A percentile compares a stretch with the other conserved stretches of the same genome.
phyloP scores from a whole-genome alignment of 2,113 vertebrate genomes.

The Irena cyanogastra region DNA sequence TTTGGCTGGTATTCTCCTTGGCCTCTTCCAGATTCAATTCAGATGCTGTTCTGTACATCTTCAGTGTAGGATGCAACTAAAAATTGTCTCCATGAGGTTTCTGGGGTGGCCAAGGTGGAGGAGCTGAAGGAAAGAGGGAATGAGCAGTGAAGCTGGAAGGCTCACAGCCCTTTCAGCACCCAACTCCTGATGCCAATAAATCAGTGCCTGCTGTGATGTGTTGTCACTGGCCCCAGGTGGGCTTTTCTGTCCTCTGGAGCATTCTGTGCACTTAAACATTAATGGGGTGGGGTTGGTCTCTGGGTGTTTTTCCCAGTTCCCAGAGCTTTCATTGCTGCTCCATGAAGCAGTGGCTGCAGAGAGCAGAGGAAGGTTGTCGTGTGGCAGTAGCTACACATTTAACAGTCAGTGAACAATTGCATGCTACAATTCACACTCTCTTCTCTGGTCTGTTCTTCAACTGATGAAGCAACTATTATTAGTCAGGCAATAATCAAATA shows the following conservation, averaged over 20 bases:
- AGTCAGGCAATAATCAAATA: constrained; percentile 72
- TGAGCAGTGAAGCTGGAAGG: neutral
- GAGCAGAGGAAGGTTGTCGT: neutral
- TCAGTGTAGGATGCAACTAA: neutral
- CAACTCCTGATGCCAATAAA: neutral
- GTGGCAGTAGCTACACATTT: constrained; percentile 17
- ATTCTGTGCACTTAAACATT: neutral
- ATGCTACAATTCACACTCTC: constrained; percentile 35
- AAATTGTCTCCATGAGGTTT: neutral
- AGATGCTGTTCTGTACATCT: neutral
- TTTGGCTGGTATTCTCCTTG: neutral
- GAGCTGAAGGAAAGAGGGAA: neutral
- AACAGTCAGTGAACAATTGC: constrained; percentile 54
- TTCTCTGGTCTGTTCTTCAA: constrained; percentile 56
- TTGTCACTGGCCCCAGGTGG: neutral
- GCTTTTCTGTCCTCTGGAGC: neutral
- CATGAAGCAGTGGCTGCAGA: constrained; percentile 30
- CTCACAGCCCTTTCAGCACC: neutral
- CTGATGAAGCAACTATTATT: constrained; percentile 69
- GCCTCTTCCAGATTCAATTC: neutral
- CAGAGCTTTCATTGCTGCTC: constrained; percentile 40
- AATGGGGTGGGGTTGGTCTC: neutral
- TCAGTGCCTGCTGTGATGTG: neutral
- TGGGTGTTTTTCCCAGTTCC: constrained; percentile 26
- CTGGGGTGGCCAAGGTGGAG: neutral